phyloP scores from a whole-genome alignment of 1,140 invertebrate species.

The Drosophila pseudoananassae region DNA sequence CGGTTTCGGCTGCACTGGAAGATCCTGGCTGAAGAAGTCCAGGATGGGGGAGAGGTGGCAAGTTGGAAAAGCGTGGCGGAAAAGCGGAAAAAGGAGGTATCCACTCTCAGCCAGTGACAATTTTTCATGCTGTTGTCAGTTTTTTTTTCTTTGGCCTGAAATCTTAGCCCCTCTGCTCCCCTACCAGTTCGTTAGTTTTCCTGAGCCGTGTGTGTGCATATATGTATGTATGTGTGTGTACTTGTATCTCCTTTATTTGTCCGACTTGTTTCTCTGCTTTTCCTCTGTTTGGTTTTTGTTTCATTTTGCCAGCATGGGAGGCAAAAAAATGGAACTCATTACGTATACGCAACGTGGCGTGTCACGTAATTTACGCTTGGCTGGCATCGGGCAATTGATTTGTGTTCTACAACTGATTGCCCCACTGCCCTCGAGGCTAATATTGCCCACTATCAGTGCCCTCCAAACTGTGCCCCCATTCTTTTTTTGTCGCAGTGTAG shows the following conservation, averaged over 20 bases:
- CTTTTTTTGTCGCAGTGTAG: conserved; percentile 7
- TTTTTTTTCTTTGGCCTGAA: conserved; percentile 43
- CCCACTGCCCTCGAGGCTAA: conserved; percentile 37
- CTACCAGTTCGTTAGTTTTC: conserved; percentile 69
- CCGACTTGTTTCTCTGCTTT: conserved; percentile 24
- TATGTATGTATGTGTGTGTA: conserved; percentile 20
- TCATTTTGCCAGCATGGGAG: conserved; percentile 5
- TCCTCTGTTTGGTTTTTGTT: conserved; percentile 1
- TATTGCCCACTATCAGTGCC: conserved; percentile 20
- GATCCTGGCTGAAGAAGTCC: not conserved
- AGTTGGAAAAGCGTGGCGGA: not conserved
- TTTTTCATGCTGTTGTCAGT: conserved; percentile 82
- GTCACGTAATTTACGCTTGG: conserved; percentile 71
- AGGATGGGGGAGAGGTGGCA: not conserved
- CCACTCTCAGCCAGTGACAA: conserved; percentile 76
- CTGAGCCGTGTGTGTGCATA: conserved; percentile 30
- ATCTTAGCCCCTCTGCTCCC: conserved; percentile 39
- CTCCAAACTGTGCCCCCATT: conserved; percentile 26
- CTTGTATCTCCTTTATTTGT: conserved; percentile 49
- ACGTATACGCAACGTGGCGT: conserved; percentile 73
- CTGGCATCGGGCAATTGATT: conserved; percentile 67
- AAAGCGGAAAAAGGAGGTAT: not conserved
- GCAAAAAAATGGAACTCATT: conserved; percentile 63
- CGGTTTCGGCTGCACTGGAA: conserved; percentile 58
- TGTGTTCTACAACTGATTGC: conserved; percentile 54